Evolutionary conservation across 2,797 vertebrate genomes (phyloP).

Genomic region (Sebastiscus tertius): DNA sequence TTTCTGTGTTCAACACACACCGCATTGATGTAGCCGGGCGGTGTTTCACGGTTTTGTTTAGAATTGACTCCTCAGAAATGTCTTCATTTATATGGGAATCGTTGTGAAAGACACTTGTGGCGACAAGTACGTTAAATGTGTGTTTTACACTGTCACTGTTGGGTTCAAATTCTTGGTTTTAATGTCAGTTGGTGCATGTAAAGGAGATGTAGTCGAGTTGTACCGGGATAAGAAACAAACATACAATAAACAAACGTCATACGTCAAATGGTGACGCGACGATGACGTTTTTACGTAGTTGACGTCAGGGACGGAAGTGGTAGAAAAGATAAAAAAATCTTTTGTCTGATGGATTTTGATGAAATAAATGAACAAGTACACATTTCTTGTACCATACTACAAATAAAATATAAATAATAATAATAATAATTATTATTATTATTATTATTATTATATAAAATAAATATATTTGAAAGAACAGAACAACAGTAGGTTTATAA

Average conservation of each 20-base stretch:
- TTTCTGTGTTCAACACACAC: slow-evolving; percentile 2
- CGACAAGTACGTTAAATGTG: fast-evolving
- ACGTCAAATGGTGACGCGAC: slow-evolving; percentile 14
- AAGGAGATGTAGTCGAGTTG: fast-evolving
- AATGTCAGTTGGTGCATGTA: fast-evolving
- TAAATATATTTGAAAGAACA: too few species aligned
- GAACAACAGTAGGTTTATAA: too few species aligned
- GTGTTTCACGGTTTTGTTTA: not conserved
- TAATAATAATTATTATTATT: too few species aligned
- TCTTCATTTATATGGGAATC: not conserved
- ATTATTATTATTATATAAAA: too few species aligned
- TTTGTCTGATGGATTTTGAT: not conserved
- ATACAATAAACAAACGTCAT: fast-evolving
- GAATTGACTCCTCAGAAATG: too few species aligned
- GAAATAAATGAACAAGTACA: not conserved
- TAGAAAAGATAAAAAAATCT: not conserved
- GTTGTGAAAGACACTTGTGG: fast-evolving
- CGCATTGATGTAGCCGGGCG: not conserved
- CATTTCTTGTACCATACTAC: not conserved
- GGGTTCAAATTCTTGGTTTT: not conserved
- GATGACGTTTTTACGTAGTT: slow-evolving; percentile 32
- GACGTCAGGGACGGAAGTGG: not conserved
- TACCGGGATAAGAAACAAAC: not conserved
- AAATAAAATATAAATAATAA: not conserved
- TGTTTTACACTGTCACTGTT: fast-evolving